Evolutionary conservation across 1,140 invertebrate genomes (phyloP).

Genomic region (Drosophila teissieri): DNA sequence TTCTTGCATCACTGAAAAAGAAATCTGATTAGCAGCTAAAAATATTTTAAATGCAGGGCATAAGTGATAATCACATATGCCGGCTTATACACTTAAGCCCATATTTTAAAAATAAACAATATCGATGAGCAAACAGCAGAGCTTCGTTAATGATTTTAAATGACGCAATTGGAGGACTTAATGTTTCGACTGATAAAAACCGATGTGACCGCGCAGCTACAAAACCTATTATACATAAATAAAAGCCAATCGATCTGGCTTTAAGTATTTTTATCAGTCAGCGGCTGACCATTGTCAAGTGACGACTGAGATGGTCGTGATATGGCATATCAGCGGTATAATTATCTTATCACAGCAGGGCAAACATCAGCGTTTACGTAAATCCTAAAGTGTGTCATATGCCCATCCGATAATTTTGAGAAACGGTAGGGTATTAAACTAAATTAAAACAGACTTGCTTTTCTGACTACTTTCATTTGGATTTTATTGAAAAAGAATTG

Average conservation of each 20-base stretch:
- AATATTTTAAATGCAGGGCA: not conserved
- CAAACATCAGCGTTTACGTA: conserved; percentile 41
- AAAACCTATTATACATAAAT: conserved; percentile 10
- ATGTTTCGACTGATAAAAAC: conserved; percentile 45
- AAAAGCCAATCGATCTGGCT: conserved; percentile 58
- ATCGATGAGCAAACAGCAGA: conserved; percentile 33
- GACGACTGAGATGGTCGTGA: conserved; percentile 58
- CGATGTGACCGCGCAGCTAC: not conserved
- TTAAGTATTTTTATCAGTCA: conserved; percentile 29
- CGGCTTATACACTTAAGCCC: conserved; percentile 10
- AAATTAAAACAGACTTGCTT: not conserved
- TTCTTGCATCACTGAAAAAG: too few species aligned
- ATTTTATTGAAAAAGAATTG: conserved; percentile 73
- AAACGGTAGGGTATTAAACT: not conserved
- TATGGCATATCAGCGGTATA: conserved; percentile 45
- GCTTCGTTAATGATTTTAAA: conserved; percentile 45
- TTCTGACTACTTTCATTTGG: conserved; percentile 38
- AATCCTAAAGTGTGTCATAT: conserved; percentile 28
- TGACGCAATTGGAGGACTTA: conserved; percentile 61
- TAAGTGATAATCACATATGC: conserved; percentile 17
- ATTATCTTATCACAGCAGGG: conserved; percentile 61
- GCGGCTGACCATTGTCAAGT: conserved; percentile 48
- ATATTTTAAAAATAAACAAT: conserved; percentile 39
- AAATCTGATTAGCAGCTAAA: too few species aligned
- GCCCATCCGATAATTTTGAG: not conserved